Evolutionary conservation across 2,797 vertebrate genomes (phyloP).

Genomic region (Bryconaethiops microstoma): DNA sequence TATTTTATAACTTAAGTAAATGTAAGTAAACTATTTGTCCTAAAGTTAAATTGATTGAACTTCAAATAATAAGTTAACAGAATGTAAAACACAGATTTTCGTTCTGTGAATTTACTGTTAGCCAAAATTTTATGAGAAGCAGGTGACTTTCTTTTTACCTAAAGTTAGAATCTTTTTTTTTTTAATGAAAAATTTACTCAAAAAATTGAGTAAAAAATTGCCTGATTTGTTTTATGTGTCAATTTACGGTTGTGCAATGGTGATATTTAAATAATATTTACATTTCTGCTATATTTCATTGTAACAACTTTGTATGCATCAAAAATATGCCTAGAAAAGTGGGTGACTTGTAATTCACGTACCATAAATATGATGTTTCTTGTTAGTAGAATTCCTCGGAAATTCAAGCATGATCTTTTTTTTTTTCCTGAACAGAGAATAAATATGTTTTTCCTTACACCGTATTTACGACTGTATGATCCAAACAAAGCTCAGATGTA

Average conservation of each 20-base stretch:
- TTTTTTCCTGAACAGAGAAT: background rate
- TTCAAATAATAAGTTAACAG: too few relatives aligned
- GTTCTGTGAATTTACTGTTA: too few relatives aligned
- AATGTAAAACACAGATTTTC: too few relatives aligned
- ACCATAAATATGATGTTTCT: background rate
- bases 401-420: background rate
- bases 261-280: background rate
- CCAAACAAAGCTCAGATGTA: background rate
- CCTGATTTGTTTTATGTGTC: background rate
- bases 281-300: background rate
- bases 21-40: too few relatives aligned
- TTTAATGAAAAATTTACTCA: too few relatives aligned
- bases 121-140: too few relatives aligned
- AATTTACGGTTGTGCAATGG: conserved; percentile 9
- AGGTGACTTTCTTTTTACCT: background rate
- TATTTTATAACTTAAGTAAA: too few relatives aligned
- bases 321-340: background rate
- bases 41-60: too few relatives aligned
- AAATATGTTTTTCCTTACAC: background rate
- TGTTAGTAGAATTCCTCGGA: background rate
- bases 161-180: too few relatives aligned
- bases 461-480: background rate
- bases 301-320: background rate
- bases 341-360: background rate
- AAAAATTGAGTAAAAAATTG: background rate